Evolutionary conservation across 2,797 vertebrate species (phyloP).

Genomic region (Sphenopsis melanotis): DNA sequence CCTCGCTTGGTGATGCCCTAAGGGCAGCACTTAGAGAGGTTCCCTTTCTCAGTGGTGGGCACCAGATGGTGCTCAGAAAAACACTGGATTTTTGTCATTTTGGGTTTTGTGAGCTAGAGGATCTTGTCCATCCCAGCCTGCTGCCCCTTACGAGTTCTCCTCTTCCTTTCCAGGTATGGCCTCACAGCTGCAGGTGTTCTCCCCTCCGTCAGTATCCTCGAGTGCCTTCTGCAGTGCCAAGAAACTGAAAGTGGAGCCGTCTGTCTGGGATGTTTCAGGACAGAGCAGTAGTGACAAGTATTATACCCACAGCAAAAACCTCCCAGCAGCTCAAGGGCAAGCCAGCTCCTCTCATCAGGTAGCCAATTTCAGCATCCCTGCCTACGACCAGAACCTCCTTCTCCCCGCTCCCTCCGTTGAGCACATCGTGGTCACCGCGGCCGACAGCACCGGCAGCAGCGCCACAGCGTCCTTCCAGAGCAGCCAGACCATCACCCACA

Average conservation of each 20-base stretch:
- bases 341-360: conserved; percentile 81
- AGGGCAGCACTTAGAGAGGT: background rate
- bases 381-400: conserved; percentile 82
- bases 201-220: conserved; percentile 95
- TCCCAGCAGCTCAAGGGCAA: conserved; percentile 83
- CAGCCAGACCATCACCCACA: conserved; percentile 80
- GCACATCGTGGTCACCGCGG: conserved; percentile 86
- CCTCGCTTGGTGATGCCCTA: accelerated
- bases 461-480: conserved; percentile 83
- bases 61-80: background rate
- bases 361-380: conserved; percentile 83
- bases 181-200: conserved; percentile 95
- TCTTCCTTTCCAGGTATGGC: conserved; percentile 85
- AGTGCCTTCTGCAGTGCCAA: conserved; percentile 95
- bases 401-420: conserved; percentile 78
- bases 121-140: accelerated
- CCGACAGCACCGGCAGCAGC: conserved; percentile 88
- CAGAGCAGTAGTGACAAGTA: conserved; percentile 88
- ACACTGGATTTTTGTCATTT: accelerated
- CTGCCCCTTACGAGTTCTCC: background rate
- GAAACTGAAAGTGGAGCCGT: conserved; percentile 96
- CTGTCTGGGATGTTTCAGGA: conserved; percentile 89
- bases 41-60: background rate
- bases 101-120: background rate
- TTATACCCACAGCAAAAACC: conserved; percentile 83